These are phyloP conservation scores for Lasioglossum zephyrum DNA, from an alignment of 2,888 invertebrate genomes.

Conservation along the genomic window DNA sequence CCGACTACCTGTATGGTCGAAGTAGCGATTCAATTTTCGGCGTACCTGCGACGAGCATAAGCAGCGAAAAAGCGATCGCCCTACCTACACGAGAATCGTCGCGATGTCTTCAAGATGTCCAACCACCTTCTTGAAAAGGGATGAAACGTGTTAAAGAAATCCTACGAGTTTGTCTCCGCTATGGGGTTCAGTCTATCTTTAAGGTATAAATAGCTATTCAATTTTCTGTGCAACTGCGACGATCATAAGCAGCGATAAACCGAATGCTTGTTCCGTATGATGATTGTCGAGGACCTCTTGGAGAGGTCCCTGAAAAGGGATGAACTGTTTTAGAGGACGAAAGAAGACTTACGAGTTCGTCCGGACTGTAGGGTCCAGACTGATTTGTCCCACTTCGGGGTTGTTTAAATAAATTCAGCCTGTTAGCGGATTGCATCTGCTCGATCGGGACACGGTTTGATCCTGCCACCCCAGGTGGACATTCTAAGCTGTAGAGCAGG, in stretches of 20 bases:
- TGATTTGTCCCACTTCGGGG: conserved; percentile 14
- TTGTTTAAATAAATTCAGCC: neutral
- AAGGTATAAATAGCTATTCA: conserved; percentile 67
- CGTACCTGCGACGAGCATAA: conserved; percentile 35
- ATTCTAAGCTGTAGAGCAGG: neutral
- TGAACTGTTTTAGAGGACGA: neutral
- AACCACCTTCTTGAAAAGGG: neutral
- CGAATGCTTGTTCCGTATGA: neutral
- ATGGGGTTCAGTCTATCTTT: conserved; percentile 53
- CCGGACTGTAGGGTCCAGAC: conserved; percentile 1
- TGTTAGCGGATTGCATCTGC: neutral
- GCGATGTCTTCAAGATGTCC: neutral
- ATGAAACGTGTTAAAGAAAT: neutral
- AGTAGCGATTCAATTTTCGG: conserved; percentile 69
- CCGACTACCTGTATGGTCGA: conserved; percentile 70
- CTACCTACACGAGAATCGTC: neutral
- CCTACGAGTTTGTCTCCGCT: neutral
- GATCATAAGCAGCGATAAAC: conserved; percentile 25
- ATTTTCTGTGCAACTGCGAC: conserved; percentile 54
- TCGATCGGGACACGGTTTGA: conserved; percentile 8
- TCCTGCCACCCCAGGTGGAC: neutral
- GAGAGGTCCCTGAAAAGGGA: neutral
- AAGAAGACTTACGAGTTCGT: neutral
- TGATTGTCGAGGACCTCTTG: conserved; percentile 13
- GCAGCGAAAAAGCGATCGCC: conserved; percentile 22